A percentile compares a stretch with the other conserved stretches of the same genome.
These are phyloP conservation scores for Diacarnus erythraeanus DNA, from an alignment of 37 sponge, comb jelly and placozoan genomes.

Conservation along the genomic window DNA sequence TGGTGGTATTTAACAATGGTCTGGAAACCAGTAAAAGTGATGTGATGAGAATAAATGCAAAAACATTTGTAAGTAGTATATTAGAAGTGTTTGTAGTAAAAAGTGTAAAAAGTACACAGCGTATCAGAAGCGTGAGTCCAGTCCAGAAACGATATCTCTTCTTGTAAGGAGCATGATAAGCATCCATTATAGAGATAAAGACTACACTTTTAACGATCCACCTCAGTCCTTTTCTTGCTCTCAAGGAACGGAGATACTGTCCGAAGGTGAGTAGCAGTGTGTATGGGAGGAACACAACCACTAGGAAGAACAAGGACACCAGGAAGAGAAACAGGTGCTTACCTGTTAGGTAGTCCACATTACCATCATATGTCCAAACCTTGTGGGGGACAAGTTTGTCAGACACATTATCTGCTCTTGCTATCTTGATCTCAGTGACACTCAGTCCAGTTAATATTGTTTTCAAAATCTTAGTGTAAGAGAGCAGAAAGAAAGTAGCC, in stretches of 20 bases:
- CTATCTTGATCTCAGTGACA: not conserved
- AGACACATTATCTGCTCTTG: not conserved
- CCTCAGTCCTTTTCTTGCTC: not conserved
- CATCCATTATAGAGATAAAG: constrained; percentile 4
- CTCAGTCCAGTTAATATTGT: not conserved
- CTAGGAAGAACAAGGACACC: not conserved
- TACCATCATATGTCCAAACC: constrained; percentile 24
- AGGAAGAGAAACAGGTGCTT: constrained; percentile 2
- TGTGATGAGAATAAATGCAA: no score
- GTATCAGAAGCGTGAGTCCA: not conserved
- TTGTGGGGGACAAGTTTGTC: not conserved
- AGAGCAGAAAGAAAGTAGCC: constrained; percentile 13
- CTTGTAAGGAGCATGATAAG: not conserved
- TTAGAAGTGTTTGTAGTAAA: no score
- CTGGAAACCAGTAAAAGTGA: no score
- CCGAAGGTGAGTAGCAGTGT: not conserved
- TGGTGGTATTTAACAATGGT: no score
- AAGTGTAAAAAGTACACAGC: not conserved
- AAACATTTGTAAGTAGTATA: no score
- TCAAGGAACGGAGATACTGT: not conserved
- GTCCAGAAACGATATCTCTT: not conserved
- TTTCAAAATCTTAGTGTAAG: not conserved
- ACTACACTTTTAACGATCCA: not conserved
- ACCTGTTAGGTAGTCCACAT: constrained; percentile 5
- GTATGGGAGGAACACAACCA: not conserved